phyloP scores from a whole-genome alignment of 2,113 vertebrate genomes.

The Rattus rattus region DNA sequence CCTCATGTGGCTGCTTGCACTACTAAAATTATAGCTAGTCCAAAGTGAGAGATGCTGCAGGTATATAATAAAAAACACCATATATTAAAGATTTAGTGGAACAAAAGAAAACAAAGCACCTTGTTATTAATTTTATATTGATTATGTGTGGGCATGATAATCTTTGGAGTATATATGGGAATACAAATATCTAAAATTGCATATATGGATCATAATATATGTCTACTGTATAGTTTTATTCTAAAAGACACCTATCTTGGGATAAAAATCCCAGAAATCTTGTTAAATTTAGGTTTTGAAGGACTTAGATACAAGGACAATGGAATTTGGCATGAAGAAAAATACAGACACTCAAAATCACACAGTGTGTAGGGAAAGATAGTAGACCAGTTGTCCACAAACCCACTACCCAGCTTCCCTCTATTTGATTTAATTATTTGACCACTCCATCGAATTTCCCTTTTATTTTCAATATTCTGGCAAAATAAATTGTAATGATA shows the following conservation, averaged over 20 bases:
- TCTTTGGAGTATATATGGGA: background rate
- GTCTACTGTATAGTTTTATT: background rate
- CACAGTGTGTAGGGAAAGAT: background rate
- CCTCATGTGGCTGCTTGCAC: background rate
- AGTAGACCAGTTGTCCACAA: background rate
- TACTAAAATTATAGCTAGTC: background rate
- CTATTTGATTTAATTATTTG: background rate
- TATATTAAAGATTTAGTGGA: background rate
- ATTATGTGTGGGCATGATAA: background rate
- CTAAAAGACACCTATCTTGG: background rate
- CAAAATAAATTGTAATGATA: background rate
- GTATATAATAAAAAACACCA: background rate
- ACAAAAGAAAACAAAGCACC: background rate
- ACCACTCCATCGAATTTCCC: background rate
- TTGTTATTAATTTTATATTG: background rate
- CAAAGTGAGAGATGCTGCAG: background rate
- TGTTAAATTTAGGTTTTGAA: conserved; percentile 32
- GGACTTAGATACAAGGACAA: background rate
- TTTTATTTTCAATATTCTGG: background rate
- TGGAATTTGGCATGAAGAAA: background rate
- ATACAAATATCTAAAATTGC: background rate
- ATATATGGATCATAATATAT: background rate
- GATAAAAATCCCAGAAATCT: background rate
- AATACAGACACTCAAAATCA: background rate
- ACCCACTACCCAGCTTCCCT: background rate